Evolutionary conservation across 1,140 invertebrate species (phyloP).

Genomic region (Ostrea edulis): DNA sequence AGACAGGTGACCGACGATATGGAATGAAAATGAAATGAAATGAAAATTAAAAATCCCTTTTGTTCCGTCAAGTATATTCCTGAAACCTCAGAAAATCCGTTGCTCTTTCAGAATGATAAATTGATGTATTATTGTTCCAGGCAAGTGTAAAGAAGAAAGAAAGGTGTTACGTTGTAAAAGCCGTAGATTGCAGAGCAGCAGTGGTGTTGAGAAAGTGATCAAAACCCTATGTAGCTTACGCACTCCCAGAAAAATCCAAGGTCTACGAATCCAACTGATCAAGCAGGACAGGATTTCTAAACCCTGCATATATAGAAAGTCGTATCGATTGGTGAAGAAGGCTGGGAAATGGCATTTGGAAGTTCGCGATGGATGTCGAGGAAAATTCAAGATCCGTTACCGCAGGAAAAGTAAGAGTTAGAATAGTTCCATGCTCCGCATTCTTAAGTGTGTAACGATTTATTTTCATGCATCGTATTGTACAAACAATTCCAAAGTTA

Average conservation of each 20-base stretch:
- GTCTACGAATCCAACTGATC: not conserved
- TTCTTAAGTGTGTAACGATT: not conserved
- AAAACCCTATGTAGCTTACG: not conserved
- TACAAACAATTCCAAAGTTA: too few species aligned
- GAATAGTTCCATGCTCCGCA: not conserved
- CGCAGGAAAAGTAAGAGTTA: not conserved
- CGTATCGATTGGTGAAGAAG: not conserved
- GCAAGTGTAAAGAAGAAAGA: not conserved
- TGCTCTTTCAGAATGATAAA: too few species aligned
- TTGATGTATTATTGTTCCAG: not conserved
- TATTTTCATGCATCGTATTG: too few species aligned
- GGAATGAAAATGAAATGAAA: too few species aligned
- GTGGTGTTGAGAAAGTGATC: not conserved
- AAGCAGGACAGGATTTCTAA: not conserved
- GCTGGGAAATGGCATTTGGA: not conserved
- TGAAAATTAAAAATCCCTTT: too few species aligned
- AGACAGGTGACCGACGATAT: not conserved
- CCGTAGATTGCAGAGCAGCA: not conserved
- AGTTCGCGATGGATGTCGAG: not conserved
- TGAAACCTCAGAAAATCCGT: too few species aligned
- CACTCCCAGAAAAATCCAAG: not conserved
- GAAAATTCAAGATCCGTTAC: not conserved
- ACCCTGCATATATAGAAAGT: not conserved
- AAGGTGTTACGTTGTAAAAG: not conserved
- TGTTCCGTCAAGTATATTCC: too few species aligned